These are phyloP conservation scores for Alosa alosa DNA, from an alignment of 2,113 vertebrate species.

Conservation along the genomic window DNA sequence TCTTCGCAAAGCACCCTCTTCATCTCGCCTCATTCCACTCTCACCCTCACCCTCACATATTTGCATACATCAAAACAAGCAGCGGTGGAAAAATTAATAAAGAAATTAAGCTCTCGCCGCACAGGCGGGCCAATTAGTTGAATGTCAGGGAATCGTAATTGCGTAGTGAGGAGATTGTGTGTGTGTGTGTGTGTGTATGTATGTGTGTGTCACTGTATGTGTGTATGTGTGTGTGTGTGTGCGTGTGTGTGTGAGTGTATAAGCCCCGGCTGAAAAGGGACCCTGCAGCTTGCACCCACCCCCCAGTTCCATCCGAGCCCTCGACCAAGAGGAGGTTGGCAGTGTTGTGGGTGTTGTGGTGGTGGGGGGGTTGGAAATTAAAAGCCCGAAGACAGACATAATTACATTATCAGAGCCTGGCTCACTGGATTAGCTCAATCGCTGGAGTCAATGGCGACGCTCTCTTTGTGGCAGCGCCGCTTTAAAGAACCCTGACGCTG, in stretches of 20 bases:
- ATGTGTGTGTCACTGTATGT: conserved; percentile 60
- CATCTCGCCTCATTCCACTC: conserved; percentile 61
- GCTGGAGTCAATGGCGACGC: conserved; percentile 97
- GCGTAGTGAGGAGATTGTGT: conserved; percentile 90
- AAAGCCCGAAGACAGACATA: conserved; percentile 98
- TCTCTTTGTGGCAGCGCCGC: conserved; percentile 90
- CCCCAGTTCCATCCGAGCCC: conserved; percentile 66
- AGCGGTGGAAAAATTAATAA: conserved; percentile 87
- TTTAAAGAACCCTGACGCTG: conserved; percentile 75
- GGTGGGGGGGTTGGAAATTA: conserved; percentile 82
- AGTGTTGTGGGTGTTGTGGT: conserved; percentile 35
- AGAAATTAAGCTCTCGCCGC: conserved; percentile 96
- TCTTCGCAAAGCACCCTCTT: conserved; percentile 49
- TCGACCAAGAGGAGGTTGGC: conserved; percentile 84
- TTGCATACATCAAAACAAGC: conserved; percentile 87
- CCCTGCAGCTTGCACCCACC: conserved; percentile 69
- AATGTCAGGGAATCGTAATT: conserved; percentile 99
- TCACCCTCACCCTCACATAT: conserved; percentile 66
- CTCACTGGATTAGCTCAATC: conserved; percentile 97
- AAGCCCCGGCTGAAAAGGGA: conserved; percentile 80
- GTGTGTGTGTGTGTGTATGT: conserved; percentile 5
- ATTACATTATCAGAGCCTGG: conserved; percentile 99
- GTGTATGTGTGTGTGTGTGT: conserved; percentile 60
- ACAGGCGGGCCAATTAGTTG: conserved; percentile 98
- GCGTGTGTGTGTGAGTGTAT: conserved; percentile 61